Base-by-base conservation (phyloP, 2,888 invertebrate species). In the Bugulina stolonifera region DNA sequence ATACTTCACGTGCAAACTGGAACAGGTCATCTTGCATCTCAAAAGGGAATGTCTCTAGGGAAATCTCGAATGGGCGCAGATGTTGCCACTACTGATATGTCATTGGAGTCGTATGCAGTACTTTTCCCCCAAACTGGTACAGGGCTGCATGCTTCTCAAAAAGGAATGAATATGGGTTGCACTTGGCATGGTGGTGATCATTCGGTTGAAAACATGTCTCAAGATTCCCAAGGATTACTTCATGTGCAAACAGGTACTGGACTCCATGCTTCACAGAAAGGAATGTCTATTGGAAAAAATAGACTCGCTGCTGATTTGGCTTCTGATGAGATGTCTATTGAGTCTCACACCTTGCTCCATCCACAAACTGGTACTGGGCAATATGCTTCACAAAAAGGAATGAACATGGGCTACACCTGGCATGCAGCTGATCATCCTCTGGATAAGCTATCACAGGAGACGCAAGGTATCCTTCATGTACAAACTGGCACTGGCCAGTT, bases 81-180 rank as follows among this genome's bases (percentile, higher is more conserved):
- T 64, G 32, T 29, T 14, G 10, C 32, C 18, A 10, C n/a, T 32
- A n/a, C 10, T n/a, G n/a, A 64, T 5, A 14, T 64, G 34, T 32
- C 64, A 14, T 5, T 29, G n/a, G 64, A 64, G 32, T 64, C 64
- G 5, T 32, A 64, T 29, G 64, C 29, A 27, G n/a, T 64, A 2
- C 64, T 64, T 3, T n/a, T 29, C 27, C 64, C 2, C 14, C 64
- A 64, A 64, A 64, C 64, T 32, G 64, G 64, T 18, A 64, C 64
- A 14, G 64, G 64, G 25, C 32, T 29, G n/a, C 29, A 64, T 25
- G 64, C 64, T 25, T 64, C 64, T 29, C 64, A 64, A 64, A 64
- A 64, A 34, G 64, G 64, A 29, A 64, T 64, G 64, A 32, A 3
- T 14, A 64, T 64, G 25, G 64, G 64, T 14, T 29, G 32, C 25